A percentile compares a stretch with the other conserved stretches of the same genome.
These are phyloP conservation scores for Oceanodroma leucorhoa DNA, from an alignment of 2,797 vertebrate genomes.

Conservation along the genomic window DNA sequence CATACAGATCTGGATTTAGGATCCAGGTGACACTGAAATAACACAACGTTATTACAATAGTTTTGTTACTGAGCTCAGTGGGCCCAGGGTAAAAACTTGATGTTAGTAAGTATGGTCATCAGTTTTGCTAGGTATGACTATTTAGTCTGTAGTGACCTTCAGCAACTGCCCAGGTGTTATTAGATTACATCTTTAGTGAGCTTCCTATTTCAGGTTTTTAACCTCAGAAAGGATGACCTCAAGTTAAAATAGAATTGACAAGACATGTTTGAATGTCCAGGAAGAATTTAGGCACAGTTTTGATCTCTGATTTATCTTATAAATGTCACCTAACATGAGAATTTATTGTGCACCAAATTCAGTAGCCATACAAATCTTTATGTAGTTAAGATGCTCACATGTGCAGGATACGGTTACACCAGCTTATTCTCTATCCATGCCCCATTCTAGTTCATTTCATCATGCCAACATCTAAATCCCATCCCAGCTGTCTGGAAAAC, in stretches of 20 bases:
- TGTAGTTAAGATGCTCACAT: not conserved
- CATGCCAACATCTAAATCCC: not conserved
- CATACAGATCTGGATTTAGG: not conserved
- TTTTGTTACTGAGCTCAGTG: not conserved
- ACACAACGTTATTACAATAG: not conserved
- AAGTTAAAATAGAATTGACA: not conserved
- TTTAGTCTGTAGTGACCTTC: not conserved
- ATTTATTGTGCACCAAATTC: not conserved
- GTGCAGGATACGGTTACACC: not conserved
- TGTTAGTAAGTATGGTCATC: not conserved
- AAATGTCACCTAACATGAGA: not conserved
- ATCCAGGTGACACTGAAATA: not conserved
- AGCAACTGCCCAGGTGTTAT: fast-evolving
- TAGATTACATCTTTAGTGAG: not conserved
- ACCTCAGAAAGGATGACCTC: not conserved
- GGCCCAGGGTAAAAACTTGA: not conserved
- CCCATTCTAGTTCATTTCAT: not conserved
- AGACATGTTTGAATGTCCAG: not conserved
- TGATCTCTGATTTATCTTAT: not conserved
- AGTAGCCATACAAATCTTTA: not conserved
- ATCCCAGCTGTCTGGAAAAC: not conserved
- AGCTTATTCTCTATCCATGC: not conserved
- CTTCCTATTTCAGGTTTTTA: not conserved
- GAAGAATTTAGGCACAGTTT: not conserved
- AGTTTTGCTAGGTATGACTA: not conserved